Conservation (phyloP, 2,113 vertebrate species). For the Scolopax mira region DNA sequence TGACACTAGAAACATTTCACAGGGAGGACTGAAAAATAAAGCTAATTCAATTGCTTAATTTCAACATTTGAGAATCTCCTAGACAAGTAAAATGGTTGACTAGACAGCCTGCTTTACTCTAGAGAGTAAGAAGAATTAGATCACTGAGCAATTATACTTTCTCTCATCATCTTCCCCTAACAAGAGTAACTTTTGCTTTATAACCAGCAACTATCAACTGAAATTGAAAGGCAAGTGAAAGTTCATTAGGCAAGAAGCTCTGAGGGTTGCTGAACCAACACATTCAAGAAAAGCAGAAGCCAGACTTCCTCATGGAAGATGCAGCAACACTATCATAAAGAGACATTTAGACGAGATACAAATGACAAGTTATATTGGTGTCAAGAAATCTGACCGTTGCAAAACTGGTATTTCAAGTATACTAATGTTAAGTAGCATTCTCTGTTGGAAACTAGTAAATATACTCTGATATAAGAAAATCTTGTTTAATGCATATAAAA, state of each 20-base stretch:
- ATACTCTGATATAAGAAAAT: neutral
- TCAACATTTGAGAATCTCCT: neutral
- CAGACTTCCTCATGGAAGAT: neutral
- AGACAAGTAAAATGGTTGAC: neutral
- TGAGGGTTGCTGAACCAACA: neutral
- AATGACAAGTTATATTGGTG: neutral
- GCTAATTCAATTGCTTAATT: neutral
- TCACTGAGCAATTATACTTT: neutral
- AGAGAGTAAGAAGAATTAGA: neutral
- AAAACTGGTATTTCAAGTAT: neutral
- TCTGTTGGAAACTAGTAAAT: neutral
- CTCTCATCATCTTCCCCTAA: neutral
- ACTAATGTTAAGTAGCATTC: neutral
- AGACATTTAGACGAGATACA: neutral
- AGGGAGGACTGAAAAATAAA: neutral
- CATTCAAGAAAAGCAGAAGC: neutral
- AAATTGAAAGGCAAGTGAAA: neutral
- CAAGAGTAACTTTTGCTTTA: neutral
- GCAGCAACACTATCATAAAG: neutral
- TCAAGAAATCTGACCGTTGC: neutral
- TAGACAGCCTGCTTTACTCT: neutral
- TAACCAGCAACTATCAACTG: neutral
- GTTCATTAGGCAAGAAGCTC: neutral
- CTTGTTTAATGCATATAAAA: neutral
- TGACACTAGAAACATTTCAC: neutral